Base-by-base conservation (phyloP, 2,888 invertebrate genomes). In the Silvanus unidentatus region DNA sequence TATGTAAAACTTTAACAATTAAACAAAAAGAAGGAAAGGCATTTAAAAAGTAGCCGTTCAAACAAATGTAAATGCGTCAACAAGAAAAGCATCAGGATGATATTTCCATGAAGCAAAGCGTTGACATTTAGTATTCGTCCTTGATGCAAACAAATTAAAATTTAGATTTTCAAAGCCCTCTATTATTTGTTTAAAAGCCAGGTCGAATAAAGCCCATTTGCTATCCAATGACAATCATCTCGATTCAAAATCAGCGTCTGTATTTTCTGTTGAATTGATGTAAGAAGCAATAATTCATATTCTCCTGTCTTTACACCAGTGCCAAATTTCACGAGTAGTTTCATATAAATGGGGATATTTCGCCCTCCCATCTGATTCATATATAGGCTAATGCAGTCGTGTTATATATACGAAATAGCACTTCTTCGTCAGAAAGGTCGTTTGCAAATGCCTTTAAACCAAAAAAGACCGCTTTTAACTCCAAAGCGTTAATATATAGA, bases 51-150 rank as follows among this genome's bases (percentile, higher is more conserved):
- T 13, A 22, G 22, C 22, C 11, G 9, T 50, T 53, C 54, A 45
- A 40, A 36, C 16, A 36, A 43, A 47, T 11, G 57, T 64, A 42
- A 62, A 63, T 0, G 63, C 62, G 39, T 62, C 60, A 1, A 63
- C 47, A 1, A 45, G 49, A 6, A 41, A 11, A 1, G 55, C 49
- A 4, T 53, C 48, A 34, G 62, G 59, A 41, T 60, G 58, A 40
- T 44, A 40, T 12, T 45, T 32, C 58, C 62, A 62, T 2, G 61
- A 63, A 15, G 60, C 30, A 45, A 51, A 63, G 13, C 40, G 51
- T 15, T 42, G 2, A 40, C 60, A 62, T 48, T 63, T 63, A 15
- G 30, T 29, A 42, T 52, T 22, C 1, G 42, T 1, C 16, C 48
- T 40, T 12, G 16, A 15, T 6, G 42, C 42, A 16, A 42, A 42